These are phyloP conservation scores for Brachyhypopomus gauderio DNA, from an alignment of 2,113 vertebrate genomes.

Conservation along the genomic window DNA sequence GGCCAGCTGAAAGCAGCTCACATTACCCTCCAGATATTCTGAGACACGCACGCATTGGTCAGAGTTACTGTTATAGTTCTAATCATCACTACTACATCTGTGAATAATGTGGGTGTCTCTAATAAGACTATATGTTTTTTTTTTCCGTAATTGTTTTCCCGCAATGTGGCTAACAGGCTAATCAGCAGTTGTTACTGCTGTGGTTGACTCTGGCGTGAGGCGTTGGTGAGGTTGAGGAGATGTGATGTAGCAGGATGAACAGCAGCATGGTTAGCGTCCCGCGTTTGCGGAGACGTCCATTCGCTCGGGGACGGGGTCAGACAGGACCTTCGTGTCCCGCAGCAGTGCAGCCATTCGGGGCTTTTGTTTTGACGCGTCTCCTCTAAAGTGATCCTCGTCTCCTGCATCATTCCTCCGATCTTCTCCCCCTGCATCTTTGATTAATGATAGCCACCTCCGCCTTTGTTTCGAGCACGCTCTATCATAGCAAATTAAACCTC, in stretches of 20 bases:
- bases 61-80: background rate
- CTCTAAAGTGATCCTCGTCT: constrained; percentile 44
- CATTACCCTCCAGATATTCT: constrained; percentile 8
- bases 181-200: background rate
- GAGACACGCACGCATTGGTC: background rate
- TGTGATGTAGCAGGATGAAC: constrained; percentile 32
- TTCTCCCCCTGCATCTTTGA: too few relatives aligned
- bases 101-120: too few relatives aligned
- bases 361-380: constrained; percentile 25
- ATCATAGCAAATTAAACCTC: constrained; percentile 37
- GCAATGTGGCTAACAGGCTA: background rate
- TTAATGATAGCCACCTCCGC: constrained; percentile 42
- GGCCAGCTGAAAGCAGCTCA: background rate
- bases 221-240: constrained; percentile 24
- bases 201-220: background rate
- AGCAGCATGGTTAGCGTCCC: constrained; percentile 25
- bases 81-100: too few relatives aligned
- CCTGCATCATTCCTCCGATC: too few relatives aligned
- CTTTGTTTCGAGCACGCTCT: constrained; percentile 17
- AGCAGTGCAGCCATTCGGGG: constrained; percentile 37
- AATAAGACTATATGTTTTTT: too few relatives aligned
- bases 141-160: too few relatives aligned
- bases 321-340: constrained; percentile 44
- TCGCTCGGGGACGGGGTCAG: background rate
- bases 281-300: constrained; percentile 18